Evolutionary conservation across 1,140 invertebrate genomes (phyloP), one percentile per base, ranked within the genome.

Genomic region (Daktulosphaira vitifoliae): DNA sequence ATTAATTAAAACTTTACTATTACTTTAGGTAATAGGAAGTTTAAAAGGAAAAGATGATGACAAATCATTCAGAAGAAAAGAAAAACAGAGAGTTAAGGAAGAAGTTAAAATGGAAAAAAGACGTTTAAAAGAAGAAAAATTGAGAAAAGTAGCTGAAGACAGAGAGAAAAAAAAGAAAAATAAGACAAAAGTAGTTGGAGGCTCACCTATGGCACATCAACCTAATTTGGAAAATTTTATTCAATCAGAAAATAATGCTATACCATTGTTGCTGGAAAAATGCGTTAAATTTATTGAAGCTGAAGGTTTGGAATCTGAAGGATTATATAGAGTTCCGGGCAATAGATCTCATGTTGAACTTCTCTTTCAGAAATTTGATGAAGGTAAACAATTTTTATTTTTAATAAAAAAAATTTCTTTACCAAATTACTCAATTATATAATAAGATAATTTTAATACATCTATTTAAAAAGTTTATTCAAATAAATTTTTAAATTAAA

Each of bases 241-340:
- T 16, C 84, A 92, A 75, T 86, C 85, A 15, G 87, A 90, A 54
- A 84, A 84, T 16, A 88, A 90, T 74, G 82, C 85, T 54, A 83
- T 95, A 71, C 93, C 93, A 22, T 77, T 93, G 56, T 94, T 98
- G 74, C 81, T 98, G 23, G 92, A 95, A 74, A 96, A 94, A 73
- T 98, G 94, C 76, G 86, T 98, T 0, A 81, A 82, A 68, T 97
- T 92, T 75, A 96, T 98, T 50, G 94, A 98, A 77, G 88, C 92
- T 65, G 92, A 92, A 77, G 92, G 94, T 1, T 80, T 98, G 15
- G 88, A 92, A 69, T 92, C 91, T 0, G 95, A 98, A 77, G 96
- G 96, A 2, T 87, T 98, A 54, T 98, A 98, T 74, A 80, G 95
- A 68, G 94, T 98, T 64, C 87, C 88, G 29, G 96, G 96, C 23